These are phyloP conservation scores for Helostoma temminkii DNA, from an alignment of 2,797 vertebrate genomes.

Conservation along the genomic window DNA sequence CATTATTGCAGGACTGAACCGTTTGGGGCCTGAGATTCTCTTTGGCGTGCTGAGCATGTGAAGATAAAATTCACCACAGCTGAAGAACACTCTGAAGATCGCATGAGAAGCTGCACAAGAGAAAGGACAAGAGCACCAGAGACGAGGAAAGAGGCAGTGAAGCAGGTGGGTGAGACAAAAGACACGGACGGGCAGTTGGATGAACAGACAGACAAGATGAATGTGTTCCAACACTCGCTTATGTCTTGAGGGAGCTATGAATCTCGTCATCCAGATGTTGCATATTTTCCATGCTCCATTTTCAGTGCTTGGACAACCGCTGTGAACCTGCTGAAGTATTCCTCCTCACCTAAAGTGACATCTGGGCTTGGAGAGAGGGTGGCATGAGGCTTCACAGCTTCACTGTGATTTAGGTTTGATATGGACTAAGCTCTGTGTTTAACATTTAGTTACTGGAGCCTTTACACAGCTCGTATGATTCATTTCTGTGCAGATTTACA, in stretches of 20 bases:
- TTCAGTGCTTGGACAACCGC: constrained; percentile 32
- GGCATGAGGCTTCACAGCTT: not conserved
- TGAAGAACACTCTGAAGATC: not conserved
- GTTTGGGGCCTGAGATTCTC: constrained; percentile 10
- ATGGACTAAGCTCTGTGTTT: not conserved
- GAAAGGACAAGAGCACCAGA: not conserved
- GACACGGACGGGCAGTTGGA: constrained; percentile 17
- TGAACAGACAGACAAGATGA: constrained; percentile 39
- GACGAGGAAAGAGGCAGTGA: not conserved
- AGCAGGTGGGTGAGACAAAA: constrained; percentile 1
- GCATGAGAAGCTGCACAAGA: not conserved
- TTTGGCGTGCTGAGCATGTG: constrained; percentile 1
- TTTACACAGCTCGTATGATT: too few species aligned
- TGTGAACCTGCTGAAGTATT: constrained; percentile 31
- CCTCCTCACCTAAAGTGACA: constrained; percentile 29
- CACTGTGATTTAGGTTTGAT: not conserved
- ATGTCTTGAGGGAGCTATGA: constrained; percentile 42
- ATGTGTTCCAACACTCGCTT: constrained; percentile 13
- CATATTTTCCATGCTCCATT: constrained; percentile 30
- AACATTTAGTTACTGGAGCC: not conserved
- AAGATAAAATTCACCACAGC: constrained; percentile 21
- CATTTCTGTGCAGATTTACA: too few species aligned
- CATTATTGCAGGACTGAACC: not conserved
- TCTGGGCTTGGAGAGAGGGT: constrained; percentile 37
- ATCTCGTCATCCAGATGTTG: constrained; percentile 59